A percentile compares a stretch with the other conserved stretches of the same genome.
These are phyloP conservation scores for Drosophila insularis DNA, from an alignment of 1,140 invertebrate genomes.

Conservation along the genomic window DNA sequence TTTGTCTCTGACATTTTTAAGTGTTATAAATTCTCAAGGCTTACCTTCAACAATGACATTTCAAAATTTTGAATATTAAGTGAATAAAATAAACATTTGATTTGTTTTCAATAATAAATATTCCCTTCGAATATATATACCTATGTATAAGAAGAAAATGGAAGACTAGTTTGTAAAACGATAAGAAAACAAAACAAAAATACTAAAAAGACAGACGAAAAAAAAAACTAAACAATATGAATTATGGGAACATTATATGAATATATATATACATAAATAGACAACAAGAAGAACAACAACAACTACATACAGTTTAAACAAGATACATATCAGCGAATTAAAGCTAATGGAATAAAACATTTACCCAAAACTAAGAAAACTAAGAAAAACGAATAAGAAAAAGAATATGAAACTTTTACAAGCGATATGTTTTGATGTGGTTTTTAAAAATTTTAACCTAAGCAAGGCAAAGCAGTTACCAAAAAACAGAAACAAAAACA, in stretches of 20 bases:
- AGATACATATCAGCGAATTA: slow-evolving; percentile 80
- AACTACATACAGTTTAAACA: slow-evolving; percentile 68
- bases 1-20: slow-evolving; percentile 8
- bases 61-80: slow-evolving; percentile 33
- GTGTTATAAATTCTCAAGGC: slow-evolving; percentile 39
- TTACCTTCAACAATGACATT: slow-evolving; percentile 39
- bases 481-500: slow-evolving; percentile 68
- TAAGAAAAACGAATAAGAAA: slow-evolving; percentile 48
- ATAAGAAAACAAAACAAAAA: slow-evolving; percentile 5
- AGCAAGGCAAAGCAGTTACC: slow-evolving; percentile 73
- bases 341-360: slow-evolving; percentile 42
- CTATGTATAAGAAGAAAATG: not conserved
- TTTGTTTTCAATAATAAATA: slow-evolving; percentile 24
- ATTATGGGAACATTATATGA: slow-evolving; percentile 82
- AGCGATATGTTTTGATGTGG: slow-evolving; percentile 77
- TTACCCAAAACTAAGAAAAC: slow-evolving; percentile 41
- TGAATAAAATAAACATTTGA: slow-evolving; percentile 24
- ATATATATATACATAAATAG: slow-evolving; percentile 36
- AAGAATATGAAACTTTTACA: slow-evolving; percentile 39
- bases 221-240: slow-evolving; percentile 75
- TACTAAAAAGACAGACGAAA: not conserved
- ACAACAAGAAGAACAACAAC: slow-evolving; percentile 33
- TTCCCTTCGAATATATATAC: not conserved
- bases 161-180: slow-evolving; percentile 11
- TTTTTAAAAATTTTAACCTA: slow-evolving; percentile 74